phyloP scores from a whole-genome alignment of 2,888 invertebrate species.

The Reticulitermes lucifugus region DNA sequence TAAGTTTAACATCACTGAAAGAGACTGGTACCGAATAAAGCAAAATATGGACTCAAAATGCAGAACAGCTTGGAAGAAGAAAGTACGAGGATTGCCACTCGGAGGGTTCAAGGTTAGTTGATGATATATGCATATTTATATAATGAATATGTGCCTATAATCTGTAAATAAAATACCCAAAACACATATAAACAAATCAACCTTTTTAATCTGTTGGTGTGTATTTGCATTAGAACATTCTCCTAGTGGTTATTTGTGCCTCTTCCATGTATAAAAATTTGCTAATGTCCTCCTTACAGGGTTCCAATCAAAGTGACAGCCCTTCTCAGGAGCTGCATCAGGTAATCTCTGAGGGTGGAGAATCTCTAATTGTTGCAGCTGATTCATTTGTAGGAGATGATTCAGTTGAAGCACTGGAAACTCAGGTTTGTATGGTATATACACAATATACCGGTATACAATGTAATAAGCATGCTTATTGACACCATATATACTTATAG shows the following conservation, averaged over 20 bases:
- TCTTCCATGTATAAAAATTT: too few species aligned
- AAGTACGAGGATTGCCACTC: slow-evolving; percentile 52
- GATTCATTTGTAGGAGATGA: slow-evolving; percentile 46
- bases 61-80: slow-evolving; percentile 63
- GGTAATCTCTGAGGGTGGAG: slow-evolving; percentile 50
- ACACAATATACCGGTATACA: too few species aligned
- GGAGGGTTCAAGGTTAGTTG: slow-evolving; percentile 45
- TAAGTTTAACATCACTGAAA: slow-evolving; percentile 65
- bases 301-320: background rate
- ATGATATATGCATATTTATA: too few species aligned
- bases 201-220: too few species aligned
- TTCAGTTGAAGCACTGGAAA: slow-evolving; percentile 49
- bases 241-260: too few species aligned
- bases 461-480: too few species aligned
- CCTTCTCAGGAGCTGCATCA: slow-evolving; percentile 44
- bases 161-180: too few species aligned
- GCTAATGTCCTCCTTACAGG: background rate
- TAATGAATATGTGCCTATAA: too few species aligned
- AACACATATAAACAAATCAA: too few species aligned
- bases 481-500: too few species aligned
- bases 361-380: slow-evolving; percentile 50
- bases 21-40: slow-evolving; percentile 67
- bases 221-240: too few species aligned
- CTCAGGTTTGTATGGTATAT: slow-evolving; percentile 44
- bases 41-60: slow-evolving; percentile 69